These are phyloP conservation scores for Pteronura brasiliensis DNA, from an alignment of 2,113 vertebrate genomes.

Conservation along the genomic window DNA sequence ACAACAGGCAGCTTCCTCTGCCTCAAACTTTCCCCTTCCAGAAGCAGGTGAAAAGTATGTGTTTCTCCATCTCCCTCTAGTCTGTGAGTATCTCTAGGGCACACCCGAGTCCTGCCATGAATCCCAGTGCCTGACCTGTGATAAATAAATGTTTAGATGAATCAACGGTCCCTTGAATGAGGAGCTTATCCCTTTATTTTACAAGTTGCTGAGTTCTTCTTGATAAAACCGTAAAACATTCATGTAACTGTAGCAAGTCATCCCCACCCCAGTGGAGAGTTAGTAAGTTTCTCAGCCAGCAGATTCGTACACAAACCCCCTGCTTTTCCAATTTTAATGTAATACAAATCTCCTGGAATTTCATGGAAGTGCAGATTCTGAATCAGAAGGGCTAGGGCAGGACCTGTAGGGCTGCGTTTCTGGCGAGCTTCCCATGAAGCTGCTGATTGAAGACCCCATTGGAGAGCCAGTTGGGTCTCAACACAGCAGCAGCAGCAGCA, in stretches of 20 bases:
- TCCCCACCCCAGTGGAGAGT: background rate
- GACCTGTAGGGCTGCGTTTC: background rate
- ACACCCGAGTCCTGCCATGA: background rate
- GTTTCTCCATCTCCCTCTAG: background rate
- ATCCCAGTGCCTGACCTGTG: background rate
- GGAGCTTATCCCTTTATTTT: background rate
- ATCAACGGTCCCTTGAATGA: background rate
- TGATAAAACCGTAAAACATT: background rate
- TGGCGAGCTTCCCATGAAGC: background rate
- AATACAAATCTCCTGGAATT: background rate
- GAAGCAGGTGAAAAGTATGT: background rate
- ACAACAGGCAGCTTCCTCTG: background rate
- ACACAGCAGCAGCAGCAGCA: too few species aligned
- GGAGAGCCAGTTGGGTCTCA: background rate
- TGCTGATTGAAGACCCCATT: background rate
- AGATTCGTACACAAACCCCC: background rate
- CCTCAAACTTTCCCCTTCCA: background rate
- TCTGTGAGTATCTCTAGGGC: background rate
- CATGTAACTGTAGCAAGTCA: background rate
- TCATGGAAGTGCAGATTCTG: background rate
- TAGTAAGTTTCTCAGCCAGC: background rate
- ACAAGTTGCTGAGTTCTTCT: background rate
- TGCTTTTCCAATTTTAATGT: background rate
- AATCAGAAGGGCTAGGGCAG: background rate
- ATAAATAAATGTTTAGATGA: background rate